Base-by-base conservation (phyloP, 2,113 vertebrate species). In the Laticauda colubrina region DNA sequence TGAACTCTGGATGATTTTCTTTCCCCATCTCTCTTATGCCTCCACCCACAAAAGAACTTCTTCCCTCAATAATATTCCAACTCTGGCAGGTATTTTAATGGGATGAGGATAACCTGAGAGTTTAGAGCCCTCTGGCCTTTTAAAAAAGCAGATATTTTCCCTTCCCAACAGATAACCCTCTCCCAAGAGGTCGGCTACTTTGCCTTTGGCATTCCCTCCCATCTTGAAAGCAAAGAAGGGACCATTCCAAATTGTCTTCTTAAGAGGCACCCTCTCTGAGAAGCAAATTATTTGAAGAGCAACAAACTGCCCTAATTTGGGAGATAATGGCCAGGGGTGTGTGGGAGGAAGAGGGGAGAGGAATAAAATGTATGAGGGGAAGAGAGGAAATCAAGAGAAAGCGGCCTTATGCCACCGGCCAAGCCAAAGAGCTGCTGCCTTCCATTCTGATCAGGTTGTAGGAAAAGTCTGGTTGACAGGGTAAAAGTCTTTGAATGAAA, bases 261-360 rank as follows among this genome's bases (percentile, higher is more conserved):
- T 75, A 53, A 90, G 26, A 90, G 61, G 56, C 55, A 7, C 9
- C 45, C 18, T 90, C 89, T 53, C 29, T 53, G 89, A 90, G 48
- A n/a, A 54, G 48, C 48, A 90, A 90, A 90, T 81, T 23, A 81
- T 81, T 90, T 90, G 53, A 75, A 75, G 34, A 81, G 39, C 89
- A 90, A 69, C 89, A 75, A 34, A 64, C 59, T 53, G 59, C n/a
- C 89, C 21, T 75, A 75, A 90, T 81, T 54, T 75, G 20, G n/a
- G 20, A 48, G 26, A n/a, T 61, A 29, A 69, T 21, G 69, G 69
- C n/a, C 34, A 39, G 14, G 29, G 34, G 69, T 1, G 34, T 20
- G 34, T 39, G 69, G 14, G 29, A 14, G 45, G 61, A 21, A 11
- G 18, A 7, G 1, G n/a, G 21, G 15, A 56, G 54, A 5, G 21